Base-by-base conservation (phyloP, 2,113 vertebrate genomes). In the Cryptomyrus ogoouensis region DNA sequence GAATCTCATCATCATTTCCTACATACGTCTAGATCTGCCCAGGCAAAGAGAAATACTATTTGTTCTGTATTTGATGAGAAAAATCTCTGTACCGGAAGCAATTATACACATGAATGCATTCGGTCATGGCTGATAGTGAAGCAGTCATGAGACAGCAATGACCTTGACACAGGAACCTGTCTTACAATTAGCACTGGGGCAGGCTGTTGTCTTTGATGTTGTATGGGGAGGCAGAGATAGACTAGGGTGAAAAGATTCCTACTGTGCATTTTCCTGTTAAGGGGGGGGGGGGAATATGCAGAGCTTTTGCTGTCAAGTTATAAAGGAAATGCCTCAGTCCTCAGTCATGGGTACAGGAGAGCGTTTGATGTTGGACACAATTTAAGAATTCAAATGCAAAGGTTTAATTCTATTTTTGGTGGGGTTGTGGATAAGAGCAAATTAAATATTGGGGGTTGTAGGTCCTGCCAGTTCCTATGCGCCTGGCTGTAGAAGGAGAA, bases 101-200 rank as follows among this genome's bases (percentile, higher is more conserved):
- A 89, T 77, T 89, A 70, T 77, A 31, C 46, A 66, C 44, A 89
- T 50, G 62, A 62, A 70, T 70, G 62, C 56, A 49, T 58, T 24
- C 15, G 6, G 3, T 62, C 62, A 35, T 31, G 39, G 62, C 6
- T 62, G 44, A 89, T 42, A 74, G 62, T 17, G 13, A 70, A 74
- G 62, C 3, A 74, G 5, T 74, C 49, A 1, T n/a, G n/a, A 87
- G 85, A 87, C 24, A n/a, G 39, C 24, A 49, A 27, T 74, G 9
- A 35, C 62, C 39, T 49, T 50, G 44, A 88, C 27, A 66, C 39
- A 39, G 15, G 56, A 88, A 56, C 9, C 7, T 31, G 47, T n/a
- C 42, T 27, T 50, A 13, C 10, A 5, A 27, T 35, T 88, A 49
- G 19, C 24, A 74, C 17, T 62, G n/a, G 42, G 35, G 21, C 1